Conservation (phyloP, 2,797 vertebrate genomes). For the Clamator glandarius region DNA sequence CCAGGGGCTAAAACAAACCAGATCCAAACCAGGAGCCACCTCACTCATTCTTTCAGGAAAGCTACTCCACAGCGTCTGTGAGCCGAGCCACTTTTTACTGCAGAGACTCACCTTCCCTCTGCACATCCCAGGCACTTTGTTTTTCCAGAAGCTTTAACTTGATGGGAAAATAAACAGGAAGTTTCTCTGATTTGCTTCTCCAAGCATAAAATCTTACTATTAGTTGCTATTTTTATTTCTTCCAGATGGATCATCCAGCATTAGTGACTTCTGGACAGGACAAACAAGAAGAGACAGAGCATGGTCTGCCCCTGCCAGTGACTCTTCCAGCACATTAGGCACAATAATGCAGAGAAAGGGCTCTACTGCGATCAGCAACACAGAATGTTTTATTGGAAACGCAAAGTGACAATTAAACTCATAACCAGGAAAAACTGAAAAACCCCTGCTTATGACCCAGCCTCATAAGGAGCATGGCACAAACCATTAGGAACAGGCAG, state of each 20-base stretch:
- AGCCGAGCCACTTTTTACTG: neutral
- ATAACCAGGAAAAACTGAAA: neutral
- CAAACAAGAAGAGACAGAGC: neutral
- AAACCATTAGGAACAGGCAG: neutral
- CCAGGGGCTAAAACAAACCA: neutral
- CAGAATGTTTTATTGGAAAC: neutral
- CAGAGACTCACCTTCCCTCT: neutral
- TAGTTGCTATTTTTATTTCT: neutral
- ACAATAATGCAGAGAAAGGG: fast-evolving
- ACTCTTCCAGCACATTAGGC: neutral
- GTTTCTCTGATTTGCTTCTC: neutral
- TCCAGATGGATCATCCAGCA: neutral
- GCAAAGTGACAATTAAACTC: neutral
- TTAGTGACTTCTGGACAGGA: neutral
- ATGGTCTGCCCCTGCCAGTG: fast-evolving
- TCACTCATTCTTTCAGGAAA: neutral
- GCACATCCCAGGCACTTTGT: neutral
- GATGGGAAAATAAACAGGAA: neutral
- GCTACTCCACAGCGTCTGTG: neutral
- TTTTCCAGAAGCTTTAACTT: neutral
- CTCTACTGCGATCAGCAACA: neutral
- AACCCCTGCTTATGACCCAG: neutral
- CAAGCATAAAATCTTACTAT: neutral
- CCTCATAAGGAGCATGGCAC: fast-evolving
- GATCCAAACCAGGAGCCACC: neutral